Evolutionary conservation across 2,888 invertebrate species (phyloP).

Genomic region (Agapostemon virescens): DNA sequence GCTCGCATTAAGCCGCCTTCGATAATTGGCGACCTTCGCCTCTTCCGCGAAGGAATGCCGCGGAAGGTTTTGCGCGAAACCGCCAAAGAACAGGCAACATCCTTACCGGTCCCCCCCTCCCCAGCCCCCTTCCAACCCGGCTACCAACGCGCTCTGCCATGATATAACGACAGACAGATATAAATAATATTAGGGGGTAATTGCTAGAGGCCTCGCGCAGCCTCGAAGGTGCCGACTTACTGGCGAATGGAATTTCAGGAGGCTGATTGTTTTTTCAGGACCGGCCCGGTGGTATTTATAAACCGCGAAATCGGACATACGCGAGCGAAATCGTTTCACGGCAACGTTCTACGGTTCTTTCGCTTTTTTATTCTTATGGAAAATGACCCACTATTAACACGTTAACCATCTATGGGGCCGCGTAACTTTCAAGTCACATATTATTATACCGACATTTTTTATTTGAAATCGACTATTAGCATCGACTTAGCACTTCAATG

Average conservation of each 20-base stretch:
- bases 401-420: too few relatives aligned
- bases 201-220: conserved; percentile 51
- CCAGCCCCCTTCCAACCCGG: neutral
- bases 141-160: conserved; percentile 4
- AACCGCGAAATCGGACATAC: conserved; percentile 34
- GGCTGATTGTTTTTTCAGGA: conserved; percentile 18
- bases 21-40: conserved; percentile 79
- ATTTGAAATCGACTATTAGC: too few relatives aligned
- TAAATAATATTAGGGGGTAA: conserved; percentile 70
- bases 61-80: conserved; percentile 63
- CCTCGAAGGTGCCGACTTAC: conserved; percentile 62
- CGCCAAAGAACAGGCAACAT: conserved; percentile 44
- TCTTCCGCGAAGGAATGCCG: conserved; percentile 78
- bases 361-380: neutral
- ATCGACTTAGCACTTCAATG: too few relatives aligned
- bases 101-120: conserved; percentile 6
- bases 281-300: conserved; percentile 30
- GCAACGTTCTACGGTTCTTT: neutral
- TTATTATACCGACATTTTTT: too few relatives aligned
- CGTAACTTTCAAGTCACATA: too few relatives aligned
- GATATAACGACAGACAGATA: conserved; percentile 56
- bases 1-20: conserved; percentile 74
- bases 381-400: neutral
- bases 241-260: conserved; percentile 45
- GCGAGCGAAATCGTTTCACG: conserved; percentile 17